phyloP scores from a whole-genome alignment of 2,888 invertebrate genomes.

The Caenorhabditis japonica region DNA sequence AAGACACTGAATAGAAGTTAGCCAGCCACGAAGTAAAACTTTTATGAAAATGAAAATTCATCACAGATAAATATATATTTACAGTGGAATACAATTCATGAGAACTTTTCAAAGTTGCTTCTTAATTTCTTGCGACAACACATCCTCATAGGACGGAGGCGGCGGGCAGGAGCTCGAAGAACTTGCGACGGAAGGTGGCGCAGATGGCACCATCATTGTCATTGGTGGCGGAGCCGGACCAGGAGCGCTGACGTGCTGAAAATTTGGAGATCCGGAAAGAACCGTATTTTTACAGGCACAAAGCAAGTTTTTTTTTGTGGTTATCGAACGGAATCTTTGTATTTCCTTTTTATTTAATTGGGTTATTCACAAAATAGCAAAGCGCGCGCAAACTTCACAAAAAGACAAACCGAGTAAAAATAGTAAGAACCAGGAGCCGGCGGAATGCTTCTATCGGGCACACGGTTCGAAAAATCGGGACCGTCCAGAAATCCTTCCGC shows the following conservation, averaged over 20 bases:
- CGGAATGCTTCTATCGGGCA: conserved; percentile 44
- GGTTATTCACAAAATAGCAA: no score
- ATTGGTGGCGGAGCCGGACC: conserved; percentile 9
- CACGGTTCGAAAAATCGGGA: conserved; percentile 43
- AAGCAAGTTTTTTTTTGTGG: no score
- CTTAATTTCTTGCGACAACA: conserved; percentile 44
- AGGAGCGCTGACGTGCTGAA: conserved; percentile 12
- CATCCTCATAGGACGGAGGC: conserved; percentile 45
- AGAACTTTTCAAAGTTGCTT: conserved; percentile 29
- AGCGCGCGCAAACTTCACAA: no score
- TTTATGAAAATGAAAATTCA: conserved; percentile 5
- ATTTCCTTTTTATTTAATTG: no score
- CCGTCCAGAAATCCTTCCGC: conserved; percentile 46
- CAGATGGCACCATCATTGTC: neutral
- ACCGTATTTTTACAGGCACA: no score
- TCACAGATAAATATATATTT: conserved; percentile 2
- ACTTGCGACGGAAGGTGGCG: neutral
- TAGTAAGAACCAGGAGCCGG: conserved; percentile 38
- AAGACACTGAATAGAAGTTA: no score
- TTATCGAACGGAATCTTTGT: no score
- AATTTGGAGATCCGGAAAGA: neutral
- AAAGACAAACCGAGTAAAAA: conserved; percentile 21
- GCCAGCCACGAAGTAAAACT: no score
- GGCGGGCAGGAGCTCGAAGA: conserved; percentile 25
- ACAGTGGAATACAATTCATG: neutral